phyloP scores from a whole-genome alignment of 1,140 invertebrate genomes.

The Drosophila ironensis region DNA sequence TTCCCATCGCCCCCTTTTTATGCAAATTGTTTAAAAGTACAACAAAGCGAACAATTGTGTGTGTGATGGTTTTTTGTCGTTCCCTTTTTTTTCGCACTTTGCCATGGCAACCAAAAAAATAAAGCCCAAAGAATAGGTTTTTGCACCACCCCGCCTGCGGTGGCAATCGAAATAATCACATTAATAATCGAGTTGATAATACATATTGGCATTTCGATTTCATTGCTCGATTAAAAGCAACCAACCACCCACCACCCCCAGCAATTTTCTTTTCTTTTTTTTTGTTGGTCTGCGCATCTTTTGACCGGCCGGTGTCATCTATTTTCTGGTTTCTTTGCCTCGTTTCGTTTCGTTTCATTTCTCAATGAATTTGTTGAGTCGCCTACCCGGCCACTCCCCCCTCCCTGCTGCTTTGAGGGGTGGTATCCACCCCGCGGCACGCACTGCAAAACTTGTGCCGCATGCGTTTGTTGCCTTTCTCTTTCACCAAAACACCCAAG shows the following conservation, averaged over 20 bases:
- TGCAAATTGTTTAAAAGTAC: conserved; percentile 40
- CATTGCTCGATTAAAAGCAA: conserved; percentile 16
- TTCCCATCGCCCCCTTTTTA: conserved; percentile 20
- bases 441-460: conserved; percentile 44
- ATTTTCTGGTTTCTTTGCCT: conserved; percentile 42
- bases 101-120: conserved; percentile 22
- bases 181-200: conserved; percentile 41
- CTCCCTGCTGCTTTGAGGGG: no score
- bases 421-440: conserved; percentile 41
- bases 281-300: conserved; percentile 34
- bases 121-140: conserved; percentile 1
- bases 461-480: conserved; percentile 66
- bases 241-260: conserved; percentile 13
- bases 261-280: conserved; percentile 3
- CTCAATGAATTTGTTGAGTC: conserved; percentile 62
- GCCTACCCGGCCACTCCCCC: neutral
- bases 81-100: conserved; percentile 21
- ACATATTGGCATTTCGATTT: conserved; percentile 48
- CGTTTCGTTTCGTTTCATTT: conserved; percentile 54
- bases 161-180: no score
- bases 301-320: conserved; percentile 74
- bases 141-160: neutral
- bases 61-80: neutral
- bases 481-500: conserved; percentile 76
- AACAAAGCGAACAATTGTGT: conserved; percentile 16